phyloP scores from a whole-genome alignment of 2,888 invertebrate genomes.

The Trichogramma dendrolimi region DNA sequence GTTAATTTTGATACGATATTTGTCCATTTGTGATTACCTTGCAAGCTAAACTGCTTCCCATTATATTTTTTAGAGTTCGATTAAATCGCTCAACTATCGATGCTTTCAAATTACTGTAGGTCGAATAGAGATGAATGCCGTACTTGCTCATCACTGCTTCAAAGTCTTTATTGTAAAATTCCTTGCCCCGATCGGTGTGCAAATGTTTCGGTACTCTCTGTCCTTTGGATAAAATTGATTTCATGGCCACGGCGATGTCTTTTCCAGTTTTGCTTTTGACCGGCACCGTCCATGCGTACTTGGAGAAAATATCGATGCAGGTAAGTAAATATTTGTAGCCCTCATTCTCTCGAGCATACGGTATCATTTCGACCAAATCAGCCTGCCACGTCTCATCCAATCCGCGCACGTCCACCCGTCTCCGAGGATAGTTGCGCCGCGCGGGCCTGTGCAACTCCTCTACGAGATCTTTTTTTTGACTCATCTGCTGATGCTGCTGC shows the following conservation, averaged over 20 bases:
- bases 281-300: conserved; percentile 45
- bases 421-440: conserved; percentile 41
- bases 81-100: conserved; percentile 38
- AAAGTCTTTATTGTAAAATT: conserved; percentile 28
- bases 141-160: conserved; percentile 15
- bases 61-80: conserved; percentile 1
- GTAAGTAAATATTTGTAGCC: conserved; percentile 41
- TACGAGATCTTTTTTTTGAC: too few relatives aligned
- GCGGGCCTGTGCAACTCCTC: conserved; percentile 43
- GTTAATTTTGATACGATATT: conserved; percentile 7
- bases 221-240: conserved; percentile 18
- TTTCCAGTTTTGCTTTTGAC: conserved; percentile 41
- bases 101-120: conserved; percentile 35
- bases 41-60: conserved; percentile 3
- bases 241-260: conserved; percentile 36
- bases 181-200: conserved; percentile 26
- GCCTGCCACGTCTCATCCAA: conserved; percentile 35
- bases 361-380: conserved; percentile 26
- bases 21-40: conserved; percentile 4
- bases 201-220: too few relatives aligned
- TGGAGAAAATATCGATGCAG: conserved; percentile 42
- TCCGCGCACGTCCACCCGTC: conserved; percentile 41
- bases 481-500: too few relatives aligned
- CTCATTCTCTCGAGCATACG: conserved; percentile 26
- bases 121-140: conserved; percentile 28